Conservation (phyloP, 2,797 vertebrate species). For the Sebastes matsubarae region DNA sequence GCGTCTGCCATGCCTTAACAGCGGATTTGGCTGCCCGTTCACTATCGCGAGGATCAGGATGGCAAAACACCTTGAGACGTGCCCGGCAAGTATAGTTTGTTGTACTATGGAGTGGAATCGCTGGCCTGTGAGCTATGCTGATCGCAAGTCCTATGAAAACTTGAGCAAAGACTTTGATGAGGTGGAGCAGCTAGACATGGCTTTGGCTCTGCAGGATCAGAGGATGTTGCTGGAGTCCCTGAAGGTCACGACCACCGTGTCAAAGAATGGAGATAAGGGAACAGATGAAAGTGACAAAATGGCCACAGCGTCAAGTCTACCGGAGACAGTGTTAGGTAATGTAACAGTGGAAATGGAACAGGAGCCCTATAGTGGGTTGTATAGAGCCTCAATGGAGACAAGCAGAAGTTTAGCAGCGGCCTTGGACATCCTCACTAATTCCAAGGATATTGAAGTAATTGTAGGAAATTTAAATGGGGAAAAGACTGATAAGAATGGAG, state of each 20-base stretch:
- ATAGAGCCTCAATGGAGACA: slow-evolving; percentile 91
- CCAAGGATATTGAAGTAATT: slow-evolving; percentile 88
- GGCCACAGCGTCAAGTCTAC: slow-evolving; percentile 76
- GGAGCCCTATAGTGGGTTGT: slow-evolving; percentile 90
- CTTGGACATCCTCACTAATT: slow-evolving; percentile 91
- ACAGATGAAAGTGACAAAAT: slow-evolving; percentile 81
- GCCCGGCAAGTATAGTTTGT: slow-evolving; percentile 97
- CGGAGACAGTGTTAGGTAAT: slow-evolving; percentile 55
- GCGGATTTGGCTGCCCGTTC: slow-evolving; percentile 95
- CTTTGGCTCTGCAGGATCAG: slow-evolving; percentile 97
- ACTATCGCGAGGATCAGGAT: slow-evolving; percentile 90
- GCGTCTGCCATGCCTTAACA: slow-evolving; percentile 94
- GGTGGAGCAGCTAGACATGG: slow-evolving; percentile 98
- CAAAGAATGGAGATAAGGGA: slow-evolving; percentile 86
- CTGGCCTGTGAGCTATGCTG: slow-evolving; percentile 98
- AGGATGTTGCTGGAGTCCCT: slow-evolving; percentile 97
- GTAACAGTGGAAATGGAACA: slow-evolving; percentile 86
- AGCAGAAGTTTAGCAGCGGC: slow-evolving; percentile 93
- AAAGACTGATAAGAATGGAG: slow-evolving; percentile 80
- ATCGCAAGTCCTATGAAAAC: slow-evolving; percentile 96
- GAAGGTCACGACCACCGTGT: slow-evolving; percentile 93
- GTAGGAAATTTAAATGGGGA: slow-evolving; percentile 83
- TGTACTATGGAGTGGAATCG: slow-evolving; percentile 99
- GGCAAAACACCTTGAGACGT: slow-evolving; percentile 91
- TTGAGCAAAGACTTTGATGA: slow-evolving; percentile 96